Evolutionary conservation across 2,797 vertebrate genomes (phyloP).

Genomic region (Mormyrus proboscirostris): DNA sequence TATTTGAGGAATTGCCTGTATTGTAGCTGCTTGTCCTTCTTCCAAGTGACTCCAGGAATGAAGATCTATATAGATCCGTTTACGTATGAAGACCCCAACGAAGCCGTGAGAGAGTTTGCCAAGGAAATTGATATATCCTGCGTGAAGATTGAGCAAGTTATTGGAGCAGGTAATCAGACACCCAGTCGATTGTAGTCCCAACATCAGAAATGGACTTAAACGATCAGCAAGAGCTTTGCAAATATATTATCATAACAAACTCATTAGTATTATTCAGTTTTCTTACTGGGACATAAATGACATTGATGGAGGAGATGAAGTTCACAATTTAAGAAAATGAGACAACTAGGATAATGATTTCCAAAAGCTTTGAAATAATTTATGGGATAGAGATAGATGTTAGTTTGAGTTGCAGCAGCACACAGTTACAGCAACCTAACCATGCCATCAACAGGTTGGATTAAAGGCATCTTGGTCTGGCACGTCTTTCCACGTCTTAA

Average conservation of each 20-base stretch:
- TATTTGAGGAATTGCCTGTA: slow-evolving; percentile 27
- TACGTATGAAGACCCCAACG: slow-evolving; percentile 97
- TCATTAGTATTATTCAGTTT: neutral
- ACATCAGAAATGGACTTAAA: neutral
- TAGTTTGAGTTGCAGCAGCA: neutral
- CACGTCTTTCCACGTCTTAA: neutral
- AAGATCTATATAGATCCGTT: slow-evolving; percentile 99
- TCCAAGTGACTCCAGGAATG: slow-evolving; percentile 97
- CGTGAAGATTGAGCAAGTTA: slow-evolving; percentile 99
- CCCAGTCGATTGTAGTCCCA: neutral
- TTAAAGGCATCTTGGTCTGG: neutral
- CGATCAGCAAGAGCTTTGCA: neutral
- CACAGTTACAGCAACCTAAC: neutral
- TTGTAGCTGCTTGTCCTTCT: slow-evolving; percentile 53
- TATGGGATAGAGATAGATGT: neutral
- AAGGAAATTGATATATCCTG: slow-evolving; percentile 99
- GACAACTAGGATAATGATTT: neutral
- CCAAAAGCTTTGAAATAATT: neutral
- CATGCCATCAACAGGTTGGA: neutral
- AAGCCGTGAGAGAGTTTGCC: slow-evolving; percentile 94
- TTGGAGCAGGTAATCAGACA: slow-evolving; percentile 84
- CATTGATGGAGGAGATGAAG: neutral
- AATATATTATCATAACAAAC: neutral
- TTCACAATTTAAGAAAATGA: neutral
- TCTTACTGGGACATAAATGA: neutral